These are phyloP conservation scores for Myxocyprinus asiaticus DNA, from an alignment of 2,113 vertebrate species.

Conservation along the genomic window DNA sequence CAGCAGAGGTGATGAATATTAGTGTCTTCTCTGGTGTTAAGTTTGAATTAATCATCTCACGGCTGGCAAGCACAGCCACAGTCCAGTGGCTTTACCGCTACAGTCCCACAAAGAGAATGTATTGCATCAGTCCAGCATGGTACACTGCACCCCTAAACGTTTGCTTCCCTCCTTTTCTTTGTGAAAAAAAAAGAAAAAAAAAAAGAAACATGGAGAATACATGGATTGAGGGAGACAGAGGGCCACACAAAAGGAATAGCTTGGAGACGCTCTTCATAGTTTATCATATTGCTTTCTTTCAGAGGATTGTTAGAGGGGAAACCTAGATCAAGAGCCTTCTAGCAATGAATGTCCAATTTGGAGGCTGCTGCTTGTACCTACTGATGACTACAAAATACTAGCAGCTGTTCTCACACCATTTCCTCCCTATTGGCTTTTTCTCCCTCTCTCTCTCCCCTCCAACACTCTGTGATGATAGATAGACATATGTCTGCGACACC, in stretches of 20 bases:
- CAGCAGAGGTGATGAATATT: constrained; percentile 56
- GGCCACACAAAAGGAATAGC: constrained; percentile 33
- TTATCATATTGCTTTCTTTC: constrained; percentile 49
- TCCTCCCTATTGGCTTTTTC: constrained; percentile 30
- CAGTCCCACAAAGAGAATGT: constrained; percentile 35
- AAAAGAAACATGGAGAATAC: constrained; percentile 54
- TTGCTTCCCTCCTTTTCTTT: constrained; percentile 29
- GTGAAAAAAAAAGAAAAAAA: constrained; percentile 45
- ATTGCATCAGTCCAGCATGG: constrained; percentile 30
- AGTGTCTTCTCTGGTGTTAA: constrained; percentile 55
- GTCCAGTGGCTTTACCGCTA: constrained; percentile 48
- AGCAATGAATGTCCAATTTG: constrained; percentile 49
- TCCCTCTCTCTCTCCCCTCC: constrained; percentile 28
- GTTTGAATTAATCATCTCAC: constrained; percentile 58
- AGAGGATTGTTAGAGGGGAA: constrained; percentile 36
- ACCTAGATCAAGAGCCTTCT: constrained; percentile 51
- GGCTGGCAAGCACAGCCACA: constrained; percentile 46
- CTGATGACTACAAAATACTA: constrained; percentile 50
- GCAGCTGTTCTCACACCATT: constrained; percentile 40
- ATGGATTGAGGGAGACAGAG: constrained; percentile 16
- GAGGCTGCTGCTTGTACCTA: constrained; percentile 33
- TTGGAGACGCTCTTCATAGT: constrained; percentile 21
- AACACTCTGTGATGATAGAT: constrained; percentile 78
- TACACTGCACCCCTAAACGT: constrained; percentile 25
- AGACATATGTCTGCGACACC: constrained; percentile 83